A percentile compares a stretch with the other conserved stretches of the same genome.
These are phyloP conservation scores for Cavia aperea DNA, from an alignment of 2,113 vertebrate species.

Conservation along the genomic window DNA sequence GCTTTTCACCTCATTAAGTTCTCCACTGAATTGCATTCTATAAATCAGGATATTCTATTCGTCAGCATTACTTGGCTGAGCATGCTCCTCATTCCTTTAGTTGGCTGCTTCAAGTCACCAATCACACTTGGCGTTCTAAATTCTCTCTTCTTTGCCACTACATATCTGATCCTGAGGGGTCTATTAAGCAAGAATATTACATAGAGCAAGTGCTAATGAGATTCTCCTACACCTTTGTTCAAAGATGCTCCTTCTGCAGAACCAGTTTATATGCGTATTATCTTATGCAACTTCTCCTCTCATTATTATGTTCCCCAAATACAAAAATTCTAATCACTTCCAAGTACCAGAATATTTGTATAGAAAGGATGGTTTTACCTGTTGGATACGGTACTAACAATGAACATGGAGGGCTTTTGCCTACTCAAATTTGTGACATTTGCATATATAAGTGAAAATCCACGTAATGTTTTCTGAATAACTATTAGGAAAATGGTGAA, in stretches of 20 bases:
- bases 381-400: background rate
- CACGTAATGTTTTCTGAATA: background rate
- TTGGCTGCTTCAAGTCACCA: conserved; percentile 47
- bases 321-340: background rate
- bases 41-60: background rate
- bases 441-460: background rate
- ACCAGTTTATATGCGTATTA: background rate
- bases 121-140: conserved; percentile 29
- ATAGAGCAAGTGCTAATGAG: background rate
- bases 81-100: background rate
- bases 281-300: background rate
- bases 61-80: background rate
- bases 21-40: background rate
- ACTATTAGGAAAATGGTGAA: background rate
- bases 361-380: background rate
- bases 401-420: background rate
- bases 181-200: conserved; percentile 51
- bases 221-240: conserved; percentile 24
- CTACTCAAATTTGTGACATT: background rate
- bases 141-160: conserved; percentile 10
- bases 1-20: background rate
- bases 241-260: conserved; percentile 15
- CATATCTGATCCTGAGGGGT: conserved; percentile 24
- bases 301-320: background rate
- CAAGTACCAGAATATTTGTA: background rate